A percentile compares a stretch with the other conserved stretches of the same genome.
Evolutionary conservation across 2,797 vertebrate genomes (phyloP).

Genomic region (Microctenopoma stevenorrisi): DNA sequence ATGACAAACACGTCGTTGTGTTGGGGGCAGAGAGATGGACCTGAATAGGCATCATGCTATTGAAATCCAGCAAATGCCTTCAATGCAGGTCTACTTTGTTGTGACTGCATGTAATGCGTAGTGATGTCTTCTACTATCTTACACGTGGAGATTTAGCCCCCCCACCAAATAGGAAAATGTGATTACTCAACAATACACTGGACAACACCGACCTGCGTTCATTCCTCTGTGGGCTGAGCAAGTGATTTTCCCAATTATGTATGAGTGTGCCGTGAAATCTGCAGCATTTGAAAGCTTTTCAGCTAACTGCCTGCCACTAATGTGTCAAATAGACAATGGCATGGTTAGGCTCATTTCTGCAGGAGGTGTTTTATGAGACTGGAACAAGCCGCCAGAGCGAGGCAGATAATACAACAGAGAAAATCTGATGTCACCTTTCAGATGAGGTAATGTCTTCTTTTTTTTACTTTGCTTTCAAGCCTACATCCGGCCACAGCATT

Average conservation of each 20-base stretch:
- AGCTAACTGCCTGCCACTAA: constrained; percentile 55
- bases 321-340: constrained; percentile 68
- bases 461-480: constrained; percentile 45
- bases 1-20: neutral
- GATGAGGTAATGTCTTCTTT: constrained; percentile 44
- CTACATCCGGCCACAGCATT: constrained; percentile 23
- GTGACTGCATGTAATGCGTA: constrained; percentile 21
- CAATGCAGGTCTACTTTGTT: constrained; percentile 4
- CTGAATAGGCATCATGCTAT: neutral
- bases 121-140: constrained; percentile 25
- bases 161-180: constrained; percentile 41
- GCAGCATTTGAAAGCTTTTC: constrained; percentile 56
- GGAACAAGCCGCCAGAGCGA: constrained; percentile 51
- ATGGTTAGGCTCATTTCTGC: constrained; percentile 57
- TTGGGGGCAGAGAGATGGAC: constrained; percentile 12
- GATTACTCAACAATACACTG: constrained; percentile 40
- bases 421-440: constrained; percentile 48
- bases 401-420: constrained; percentile 54
- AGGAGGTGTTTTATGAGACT: constrained; percentile 51
- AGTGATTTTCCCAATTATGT: constrained; percentile 58
- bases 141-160: constrained; percentile 19
- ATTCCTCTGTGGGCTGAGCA: constrained; percentile 48
- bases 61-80: constrained; percentile 21
- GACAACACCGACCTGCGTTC: constrained; percentile 45
- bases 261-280: constrained; percentile 38